Evolutionary conservation across 2,113 vertebrate species (phyloP).

Genomic region (Passer domesticus): DNA sequence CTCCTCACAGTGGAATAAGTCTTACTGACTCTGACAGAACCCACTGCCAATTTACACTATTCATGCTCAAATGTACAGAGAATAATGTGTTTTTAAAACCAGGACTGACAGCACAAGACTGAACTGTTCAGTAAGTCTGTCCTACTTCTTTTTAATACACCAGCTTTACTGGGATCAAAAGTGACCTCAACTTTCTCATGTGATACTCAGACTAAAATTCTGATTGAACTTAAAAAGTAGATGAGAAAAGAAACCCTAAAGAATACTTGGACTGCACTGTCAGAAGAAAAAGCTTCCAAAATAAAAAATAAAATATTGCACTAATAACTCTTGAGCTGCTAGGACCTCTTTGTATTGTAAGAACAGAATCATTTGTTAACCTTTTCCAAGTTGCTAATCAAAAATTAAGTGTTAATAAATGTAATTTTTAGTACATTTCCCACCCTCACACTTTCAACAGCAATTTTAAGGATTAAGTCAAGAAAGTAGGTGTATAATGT

Average conservation of each 20-base stretch:
- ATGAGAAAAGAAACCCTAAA: background rate
- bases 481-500: background rate
- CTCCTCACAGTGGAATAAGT: background rate
- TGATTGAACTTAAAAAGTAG: background rate
- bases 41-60: background rate
- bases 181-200: background rate
- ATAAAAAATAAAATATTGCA: background rate
- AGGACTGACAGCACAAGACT: background rate
- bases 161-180: background rate
- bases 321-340: background rate
- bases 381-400: background rate
- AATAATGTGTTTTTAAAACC: background rate
- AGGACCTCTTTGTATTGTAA: background rate
- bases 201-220: background rate
- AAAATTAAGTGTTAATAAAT: background rate
- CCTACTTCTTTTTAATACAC: background rate
- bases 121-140: background rate
- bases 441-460: background rate
- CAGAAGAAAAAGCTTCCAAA: background rate
- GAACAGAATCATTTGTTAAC: background rate
- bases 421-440: background rate
- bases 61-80: background rate
- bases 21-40: background rate
- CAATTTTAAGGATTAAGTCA: background rate
- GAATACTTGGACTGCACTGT: background rate